Percentiles rank a stretch among this genome's conserved stretches.
These are phyloP conservation scores for Manis javanica DNA, from an alignment of 2,797 vertebrate species.

Conservation along the genomic window DNA sequence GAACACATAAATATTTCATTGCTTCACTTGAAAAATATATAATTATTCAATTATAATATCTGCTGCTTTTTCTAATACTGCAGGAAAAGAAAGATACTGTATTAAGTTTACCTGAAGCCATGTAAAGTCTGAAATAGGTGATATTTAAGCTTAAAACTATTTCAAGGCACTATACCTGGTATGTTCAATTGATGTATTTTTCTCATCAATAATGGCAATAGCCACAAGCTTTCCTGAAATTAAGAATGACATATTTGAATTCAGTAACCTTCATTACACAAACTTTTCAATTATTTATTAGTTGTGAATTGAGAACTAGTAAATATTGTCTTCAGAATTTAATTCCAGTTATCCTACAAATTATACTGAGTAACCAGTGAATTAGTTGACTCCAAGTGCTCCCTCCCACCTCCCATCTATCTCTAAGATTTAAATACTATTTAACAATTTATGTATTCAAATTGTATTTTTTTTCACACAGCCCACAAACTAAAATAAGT, in stretches of 20 bases:
- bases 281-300: background rate
- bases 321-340: background rate
- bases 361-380: background rate
- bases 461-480: background rate
- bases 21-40: background rate
- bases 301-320: background rate
- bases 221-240: constrained; percentile 96
- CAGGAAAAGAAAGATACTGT: background rate
- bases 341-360: background rate
- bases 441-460: background rate
- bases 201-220: constrained; percentile 96
- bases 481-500: background rate
- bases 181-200: constrained; percentile 93
- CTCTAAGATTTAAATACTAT: background rate
- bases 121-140: background rate
- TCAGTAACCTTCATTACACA: constrained; percentile 19
- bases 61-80: background rate
- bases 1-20: constrained; percentile 30
- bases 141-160: background rate
- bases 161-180: constrained; percentile 90
- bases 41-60: background rate
- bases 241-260: constrained; percentile 73
- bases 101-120: background rate
- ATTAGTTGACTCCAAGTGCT: background rate
- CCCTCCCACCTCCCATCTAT: background rate